Base-by-base conservation (phyloP, 2,888 invertebrate genomes). In the Zeuzera pyrina region DNA sequence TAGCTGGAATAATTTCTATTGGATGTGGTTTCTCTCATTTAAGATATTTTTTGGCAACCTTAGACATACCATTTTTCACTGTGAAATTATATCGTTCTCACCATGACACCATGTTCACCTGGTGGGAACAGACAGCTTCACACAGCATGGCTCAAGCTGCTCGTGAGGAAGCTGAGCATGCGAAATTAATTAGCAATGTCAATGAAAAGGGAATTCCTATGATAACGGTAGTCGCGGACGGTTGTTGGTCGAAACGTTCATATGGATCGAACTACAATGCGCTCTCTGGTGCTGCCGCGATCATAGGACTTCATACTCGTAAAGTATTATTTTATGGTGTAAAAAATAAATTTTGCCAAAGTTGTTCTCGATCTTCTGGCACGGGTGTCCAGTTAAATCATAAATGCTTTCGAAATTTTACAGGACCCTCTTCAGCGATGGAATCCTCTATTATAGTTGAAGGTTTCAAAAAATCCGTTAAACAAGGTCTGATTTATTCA, bases 351-450 rank as follows among this genome's bases (percentile, higher is more conserved):
- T 38, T 29, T 19, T 34, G 31, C 32, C n/a, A 19, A 13, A 23
- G 34, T 15, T 38, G 38, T 34, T 31, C 38, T n/a, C 29, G 38
- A 29, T 31, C 31, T 29, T 34, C 34, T n/a, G 24, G 24, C 7
- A 24, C 31, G 11, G 10, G 10, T 6, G 21, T 15, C 11, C 15
- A 22, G 5, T 15, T 13, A 15, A 26, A 34, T 15, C 30, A 34
- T 15, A 3, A 10, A 24, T 32, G 27, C 21, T 30, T 31, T 6
- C 23, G 15, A 11, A 31, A 31, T 12, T 36, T 14, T 27, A 28
- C 28, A 14, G 36, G 36, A 6, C 21, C 30, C 27, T 30, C 36
- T 24, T 33, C 30, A 11, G 30, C 13, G 6, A 34, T 38, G 38
- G 34, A 38, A 38, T 31, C 8, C n/a, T 10, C 22, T 5, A 22